These are phyloP conservation scores for Drosophila azteca DNA, from an alignment of 1,140 invertebrate genomes.

Conservation along the genomic window DNA sequence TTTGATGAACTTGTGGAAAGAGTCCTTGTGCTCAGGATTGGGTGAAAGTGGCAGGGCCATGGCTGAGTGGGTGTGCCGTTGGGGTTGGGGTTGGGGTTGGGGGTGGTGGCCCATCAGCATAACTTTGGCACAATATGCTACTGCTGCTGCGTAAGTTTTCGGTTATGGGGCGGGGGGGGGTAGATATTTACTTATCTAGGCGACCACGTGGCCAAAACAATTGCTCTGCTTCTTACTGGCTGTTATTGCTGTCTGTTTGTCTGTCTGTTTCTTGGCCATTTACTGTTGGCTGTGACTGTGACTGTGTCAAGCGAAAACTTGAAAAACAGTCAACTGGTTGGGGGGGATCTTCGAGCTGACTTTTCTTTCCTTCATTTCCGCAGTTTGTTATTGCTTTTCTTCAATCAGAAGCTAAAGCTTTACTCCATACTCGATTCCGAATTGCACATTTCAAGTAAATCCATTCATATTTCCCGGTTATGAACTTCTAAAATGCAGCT, in stretches of 20 bases:
- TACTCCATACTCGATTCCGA: no score
- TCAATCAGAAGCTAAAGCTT: neutral
- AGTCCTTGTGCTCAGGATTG: slow-evolving; percentile 23
- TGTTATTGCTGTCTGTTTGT: slow-evolving; percentile 6
- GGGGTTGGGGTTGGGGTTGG: neutral
- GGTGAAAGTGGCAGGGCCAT: neutral
- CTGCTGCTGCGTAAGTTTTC: slow-evolving; percentile 39
- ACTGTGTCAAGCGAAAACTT: slow-evolving; percentile 47
- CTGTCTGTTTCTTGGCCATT: slow-evolving; percentile 30
- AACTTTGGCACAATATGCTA: slow-evolving; percentile 65
- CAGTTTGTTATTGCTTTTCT: slow-evolving; percentile 36
- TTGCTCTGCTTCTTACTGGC: slow-evolving; percentile 13
- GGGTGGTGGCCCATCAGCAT: slow-evolving; percentile 41
- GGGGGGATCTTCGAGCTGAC: slow-evolving; percentile 11
- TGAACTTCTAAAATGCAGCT: neutral
- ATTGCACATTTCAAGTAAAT: no score
- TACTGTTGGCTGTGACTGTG: slow-evolving; percentile 55
- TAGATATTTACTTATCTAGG: slow-evolving; percentile 47
- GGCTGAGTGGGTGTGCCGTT: no score
- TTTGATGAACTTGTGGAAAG: slow-evolving; percentile 63
- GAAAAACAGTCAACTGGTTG: slow-evolving; percentile 32
- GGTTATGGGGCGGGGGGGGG: no score
- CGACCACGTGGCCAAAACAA: slow-evolving; percentile 57
- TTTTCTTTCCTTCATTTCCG: slow-evolving; percentile 25
- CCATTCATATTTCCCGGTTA: no score